Evolutionary conservation across 2,797 vertebrate species (phyloP).

Genomic region (Hipposideros larvatus): DNA sequence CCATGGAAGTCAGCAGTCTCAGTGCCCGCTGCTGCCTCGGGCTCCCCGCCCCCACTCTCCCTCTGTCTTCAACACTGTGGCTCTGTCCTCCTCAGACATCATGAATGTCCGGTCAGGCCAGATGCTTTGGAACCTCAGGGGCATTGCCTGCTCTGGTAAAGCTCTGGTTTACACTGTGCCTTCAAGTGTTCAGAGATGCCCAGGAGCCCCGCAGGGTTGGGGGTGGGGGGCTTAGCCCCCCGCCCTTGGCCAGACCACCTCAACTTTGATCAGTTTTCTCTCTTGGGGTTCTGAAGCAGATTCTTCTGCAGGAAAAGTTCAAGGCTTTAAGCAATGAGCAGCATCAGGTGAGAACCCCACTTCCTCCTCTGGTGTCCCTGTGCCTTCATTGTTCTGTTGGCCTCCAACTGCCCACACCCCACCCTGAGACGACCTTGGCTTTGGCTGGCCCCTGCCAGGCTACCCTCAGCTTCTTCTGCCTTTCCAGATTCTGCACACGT

Average conservation of each 20-base stretch:
- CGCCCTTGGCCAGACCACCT: not conserved
- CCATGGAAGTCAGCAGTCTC: not conserved
- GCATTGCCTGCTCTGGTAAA: too few relatives aligned
- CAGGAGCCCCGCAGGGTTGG: not conserved
- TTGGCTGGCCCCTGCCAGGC: not conserved
- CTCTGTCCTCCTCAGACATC: not conserved
- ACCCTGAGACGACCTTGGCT: not conserved
- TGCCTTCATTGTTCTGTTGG: not conserved
- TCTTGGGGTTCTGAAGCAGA: not conserved
- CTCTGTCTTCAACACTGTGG: not conserved
- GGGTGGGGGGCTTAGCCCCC: not conserved
- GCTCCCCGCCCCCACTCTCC: rapidly evolving
- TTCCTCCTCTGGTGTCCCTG: not conserved
- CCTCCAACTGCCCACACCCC: too few relatives aligned
- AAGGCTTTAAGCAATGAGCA: not conserved
- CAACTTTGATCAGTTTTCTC: not conserved
- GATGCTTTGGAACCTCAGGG: not conserved
- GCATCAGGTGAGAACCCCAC: not conserved
- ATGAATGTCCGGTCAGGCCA: not conserved
- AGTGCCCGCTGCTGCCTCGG: rapidly evolving
- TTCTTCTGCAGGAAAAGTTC: not conserved
- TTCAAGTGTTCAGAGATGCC: not conserved
- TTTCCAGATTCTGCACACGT: not conserved
- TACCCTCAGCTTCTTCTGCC: not conserved
- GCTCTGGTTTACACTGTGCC: not conserved